These are phyloP conservation scores for Actinia tenebrosa DNA, from an alignment of 64 coral and sea anemone genomes.

Conservation along the genomic window DNA sequence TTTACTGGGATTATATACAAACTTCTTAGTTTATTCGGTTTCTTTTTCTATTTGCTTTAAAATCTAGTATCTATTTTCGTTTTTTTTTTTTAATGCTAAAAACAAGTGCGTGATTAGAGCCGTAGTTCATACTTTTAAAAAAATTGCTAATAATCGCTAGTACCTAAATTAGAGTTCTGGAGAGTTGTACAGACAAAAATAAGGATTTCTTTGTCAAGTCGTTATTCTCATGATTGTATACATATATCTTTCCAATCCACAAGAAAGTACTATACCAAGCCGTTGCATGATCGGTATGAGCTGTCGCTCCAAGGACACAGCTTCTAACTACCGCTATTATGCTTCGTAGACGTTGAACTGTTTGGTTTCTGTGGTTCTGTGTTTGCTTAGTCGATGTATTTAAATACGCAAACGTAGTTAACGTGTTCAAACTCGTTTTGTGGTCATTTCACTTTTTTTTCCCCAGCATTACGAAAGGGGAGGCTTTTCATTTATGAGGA, in stretches of 20 bases:
- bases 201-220: background rate
- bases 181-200: no score
- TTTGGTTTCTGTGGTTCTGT: background rate
- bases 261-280: background rate
- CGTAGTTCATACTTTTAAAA: background rate
- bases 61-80: background rate
- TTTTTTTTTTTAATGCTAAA: background rate
- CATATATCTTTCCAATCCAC: background rate
- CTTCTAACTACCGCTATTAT: background rate
- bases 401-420: slow-evolving; percentile 1
- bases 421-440: background rate
- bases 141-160: no score
- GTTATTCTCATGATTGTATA: background rate
- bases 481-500: no score
- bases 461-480: no score
- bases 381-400: background rate
- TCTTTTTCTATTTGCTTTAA: background rate
- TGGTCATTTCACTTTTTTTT: background rate
- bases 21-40: background rate
- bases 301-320: background rate
- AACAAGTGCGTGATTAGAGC: background rate
- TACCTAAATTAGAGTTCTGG: no score
- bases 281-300: background rate
- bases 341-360: background rate
- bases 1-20: background rate